These are phyloP conservation scores for Haliclona indistincta DNA, from an alignment of 37 sponge, comb jelly and placozoan species.

Conservation along the genomic window DNA sequence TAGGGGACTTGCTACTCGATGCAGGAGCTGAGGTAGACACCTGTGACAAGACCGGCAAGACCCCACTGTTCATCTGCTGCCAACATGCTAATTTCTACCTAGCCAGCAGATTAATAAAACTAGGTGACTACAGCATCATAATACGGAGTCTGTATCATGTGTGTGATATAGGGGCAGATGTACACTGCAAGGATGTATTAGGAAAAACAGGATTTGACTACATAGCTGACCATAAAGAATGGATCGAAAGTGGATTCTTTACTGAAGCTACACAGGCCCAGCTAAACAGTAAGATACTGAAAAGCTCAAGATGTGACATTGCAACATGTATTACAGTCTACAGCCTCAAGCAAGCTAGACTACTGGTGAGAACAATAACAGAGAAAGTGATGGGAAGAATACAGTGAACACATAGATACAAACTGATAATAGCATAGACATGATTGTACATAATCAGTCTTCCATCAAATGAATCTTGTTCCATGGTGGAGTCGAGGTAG, in stretches of 20 bases:
- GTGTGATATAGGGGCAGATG: slow-evolving; percentile 31
- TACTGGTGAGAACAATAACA: slow-evolving; percentile 35
- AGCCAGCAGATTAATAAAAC: slow-evolving; percentile 61
- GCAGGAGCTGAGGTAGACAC: slow-evolving; percentile 58
- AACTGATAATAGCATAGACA: not conserved
- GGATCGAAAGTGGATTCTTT: slow-evolving; percentile 77
- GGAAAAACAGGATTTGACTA: slow-evolving; percentile 74
- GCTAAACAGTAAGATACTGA: slow-evolving; percentile 37
- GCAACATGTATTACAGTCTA: slow-evolving; percentile 22
- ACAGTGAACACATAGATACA: not conserved
- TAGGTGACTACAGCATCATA: slow-evolving; percentile 23
- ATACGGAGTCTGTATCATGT: not conserved
- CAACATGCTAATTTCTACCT: slow-evolving; percentile 64
- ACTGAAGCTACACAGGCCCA: slow-evolving; percentile 24
- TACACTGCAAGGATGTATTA: not conserved
- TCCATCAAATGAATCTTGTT: slow-evolving; percentile 21
- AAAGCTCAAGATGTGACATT: not conserved
- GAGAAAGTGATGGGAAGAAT: not conserved
- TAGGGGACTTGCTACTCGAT: slow-evolving; percentile 39
- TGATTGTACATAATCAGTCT: not conserved
- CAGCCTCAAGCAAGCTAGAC: slow-evolving; percentile 46
- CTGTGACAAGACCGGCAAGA: slow-evolving; percentile 32
- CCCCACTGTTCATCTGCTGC: slow-evolving; percentile 77
- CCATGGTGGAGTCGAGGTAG: slow-evolving; percentile 16
- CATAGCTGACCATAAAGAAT: slow-evolving; percentile 69